phyloP scores from a whole-genome alignment of 2,797 vertebrate species.

The Lophotriccus pileatus region DNA sequence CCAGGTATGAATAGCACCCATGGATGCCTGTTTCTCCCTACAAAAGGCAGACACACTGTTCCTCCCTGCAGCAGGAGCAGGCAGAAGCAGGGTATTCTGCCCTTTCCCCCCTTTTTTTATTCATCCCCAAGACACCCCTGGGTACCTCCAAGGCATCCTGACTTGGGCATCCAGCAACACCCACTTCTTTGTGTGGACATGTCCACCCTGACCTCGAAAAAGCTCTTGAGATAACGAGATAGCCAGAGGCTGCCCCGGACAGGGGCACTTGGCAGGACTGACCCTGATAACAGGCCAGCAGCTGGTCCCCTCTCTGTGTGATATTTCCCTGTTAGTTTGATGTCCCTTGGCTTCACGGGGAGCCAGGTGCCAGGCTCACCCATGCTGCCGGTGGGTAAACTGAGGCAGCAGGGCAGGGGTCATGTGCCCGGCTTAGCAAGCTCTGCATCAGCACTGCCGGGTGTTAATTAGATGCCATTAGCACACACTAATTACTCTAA shows the following conservation, averaged over 20 bases:
- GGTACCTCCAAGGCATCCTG: not conserved
- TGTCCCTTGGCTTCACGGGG: not conserved
- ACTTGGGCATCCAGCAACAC: conserved; percentile 34
- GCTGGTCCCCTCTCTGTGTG: not conserved
- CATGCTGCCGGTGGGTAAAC: conserved; percentile 4
- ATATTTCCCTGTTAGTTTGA: not conserved
- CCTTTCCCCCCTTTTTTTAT: not conserved
- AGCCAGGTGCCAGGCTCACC: not conserved
- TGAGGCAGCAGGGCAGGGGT: conserved; percentile 28
- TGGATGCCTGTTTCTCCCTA: not conserved
- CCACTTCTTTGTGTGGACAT: not conserved
- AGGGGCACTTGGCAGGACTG: not conserved
- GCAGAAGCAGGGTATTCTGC: fast-evolving
- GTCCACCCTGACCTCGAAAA: not conserved
- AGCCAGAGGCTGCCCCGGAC: not conserved
- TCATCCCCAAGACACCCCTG: not conserved
- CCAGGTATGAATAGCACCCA: not conserved
- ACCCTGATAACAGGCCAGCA: not conserved
- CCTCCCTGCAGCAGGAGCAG: not conserved
- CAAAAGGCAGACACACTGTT: not conserved
- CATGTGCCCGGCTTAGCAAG: not conserved
- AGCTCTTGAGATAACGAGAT: conserved; percentile 36
- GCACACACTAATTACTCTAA: conserved; percentile 54
- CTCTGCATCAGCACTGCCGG: not conserved
- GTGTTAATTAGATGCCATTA: conserved; percentile 53